Base-by-base conservation (phyloP, 2,888 invertebrate species). In the Scrobipalpa atriplicella region DNA sequence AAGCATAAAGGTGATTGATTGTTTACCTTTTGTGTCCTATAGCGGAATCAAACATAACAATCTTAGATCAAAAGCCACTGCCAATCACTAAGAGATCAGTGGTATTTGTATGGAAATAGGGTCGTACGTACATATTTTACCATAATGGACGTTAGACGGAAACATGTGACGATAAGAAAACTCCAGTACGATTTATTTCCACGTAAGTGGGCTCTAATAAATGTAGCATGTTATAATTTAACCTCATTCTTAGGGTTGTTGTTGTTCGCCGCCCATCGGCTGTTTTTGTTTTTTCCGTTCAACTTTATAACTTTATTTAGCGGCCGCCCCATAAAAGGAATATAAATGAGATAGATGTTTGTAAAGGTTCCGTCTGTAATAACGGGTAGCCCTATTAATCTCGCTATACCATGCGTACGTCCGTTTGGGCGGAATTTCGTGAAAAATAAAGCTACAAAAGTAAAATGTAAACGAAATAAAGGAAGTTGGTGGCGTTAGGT, bases 301-400 rank as follows among this genome's bases (percentile, higher is more conserved):
- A 78, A 80, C 71, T 78, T 78, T 74, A 75, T 73, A 76, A 76
- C 76, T 76, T 75, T 65, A 65, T 67, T 67, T 63, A 67, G 61
- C 68, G 69, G 76, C 72, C 73, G 74, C 72, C 75, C 75, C 74
- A 77, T 81, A 80, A 81, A 81, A 77, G 70, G 67, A 68, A 73
- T 76, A 76, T 80, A 79, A 79, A 80, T 78, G 75, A 72, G 73
- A 73, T 75, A 73, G 73, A 75, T 75, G 72, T 70, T 70, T 66
- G 75, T 67, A 68, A 70, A 66, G 77, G 72, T 65, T 73, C 64
- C 71, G 67, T 43, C 68, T 69, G 67, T 70, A 70, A 62, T 70
- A 72, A 76, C 72, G 70, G 73, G 74, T 70, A 66, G 62, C 58
- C 65, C 73, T 74, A 75, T 76, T 78, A 75, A 75, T 78, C 78